Base-by-base conservation (phyloP, 2,888 invertebrate species). In the Cinara cedri region DNA sequence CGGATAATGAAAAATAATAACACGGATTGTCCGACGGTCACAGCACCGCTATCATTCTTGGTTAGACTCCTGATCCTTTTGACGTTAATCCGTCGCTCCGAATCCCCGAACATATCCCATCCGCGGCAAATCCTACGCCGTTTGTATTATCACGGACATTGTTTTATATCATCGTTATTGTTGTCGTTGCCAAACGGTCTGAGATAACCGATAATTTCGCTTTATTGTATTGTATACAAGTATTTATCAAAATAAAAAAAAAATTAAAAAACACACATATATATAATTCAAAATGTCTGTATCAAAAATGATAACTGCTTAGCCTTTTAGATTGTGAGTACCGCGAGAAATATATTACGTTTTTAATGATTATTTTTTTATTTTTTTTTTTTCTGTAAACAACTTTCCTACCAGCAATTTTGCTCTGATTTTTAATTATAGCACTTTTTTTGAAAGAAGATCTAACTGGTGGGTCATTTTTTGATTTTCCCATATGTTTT, bases 1-100 rank as follows among this genome's bases (percentile, higher is more conserved):
- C 44, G 26, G 19, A 55, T 76, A 76, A 76, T 66, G 75, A 76
- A 76, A 76, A 76, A 76, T 76, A 76, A 76, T 76, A 76, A 76
- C 66, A 46, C 10, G 16, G 75, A 66, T 76, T 76, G 55, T 76
- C 55, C 55, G 55, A 55, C 16, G 66, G 75, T 26, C 65, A 46
- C 26, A 19, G 44, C 19, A 66, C 75, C 19, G 46, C 75, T 46
- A 76, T 76, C 51, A 76, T 76, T 76, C 75, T 66, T 76, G 54
- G 66, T 76, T 76, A 76, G 55, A 57, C 65, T 57, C 66, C 46
- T 76, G 75, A 76, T 76, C 75, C 75, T 76, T 76, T 26, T 19
- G 66, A 66, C 75, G 65, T 66, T 55, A 76, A 76, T 66, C 75
- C 75, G 55, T 66, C 24, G 44, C 14, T n/a, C 54, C 42, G 55